Percentiles rank a stretch among this genome's conserved stretches.
phyloP scores from a whole-genome alignment of 2,888 invertebrate genomes.

The Colostygia pectinataria region DNA sequence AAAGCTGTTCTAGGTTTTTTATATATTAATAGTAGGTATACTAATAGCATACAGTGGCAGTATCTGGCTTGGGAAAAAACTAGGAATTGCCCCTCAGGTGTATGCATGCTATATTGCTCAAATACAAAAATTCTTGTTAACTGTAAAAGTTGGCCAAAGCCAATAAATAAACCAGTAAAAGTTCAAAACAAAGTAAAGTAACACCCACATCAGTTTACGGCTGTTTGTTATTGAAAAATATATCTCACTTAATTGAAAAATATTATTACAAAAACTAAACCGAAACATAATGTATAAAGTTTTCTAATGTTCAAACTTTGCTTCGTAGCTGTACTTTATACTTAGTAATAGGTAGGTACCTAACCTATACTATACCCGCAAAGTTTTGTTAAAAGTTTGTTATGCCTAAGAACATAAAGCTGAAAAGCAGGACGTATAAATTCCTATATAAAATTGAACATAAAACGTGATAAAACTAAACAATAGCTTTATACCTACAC shows the following conservation, averaged over 20 bases:
- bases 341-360: slow-evolving; percentile 24
- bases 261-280: slow-evolving; percentile 27
- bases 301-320: slow-evolving; percentile 34
- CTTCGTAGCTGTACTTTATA: slow-evolving; percentile 27
- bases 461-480: neutral
- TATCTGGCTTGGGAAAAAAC: too few relatives aligned
- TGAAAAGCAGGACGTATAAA: slow-evolving; percentile 8
- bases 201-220: neutral
- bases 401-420: slow-evolving; percentile 8
- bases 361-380: too few relatives aligned
- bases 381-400: slow-evolving; percentile 31
- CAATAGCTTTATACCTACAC: neutral
- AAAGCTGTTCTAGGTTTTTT: too few relatives aligned
- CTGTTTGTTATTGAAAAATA: slow-evolving; percentile 15
- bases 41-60: too few relatives aligned
- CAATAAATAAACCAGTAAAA: too few relatives aligned
- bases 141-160: slow-evolving; percentile 5
- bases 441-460: neutral
- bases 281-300: slow-evolving; percentile 33
- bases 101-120: neutral
- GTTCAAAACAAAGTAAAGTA: neutral
- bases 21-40: too few relatives aligned
- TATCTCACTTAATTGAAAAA: slow-evolving; percentile 16
- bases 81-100: too few relatives aligned
- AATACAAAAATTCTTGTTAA: neutral